These are phyloP conservation scores for Carduelis carduelis DNA, from an alignment of 2,797 vertebrate genomes.

Conservation along the genomic window DNA sequence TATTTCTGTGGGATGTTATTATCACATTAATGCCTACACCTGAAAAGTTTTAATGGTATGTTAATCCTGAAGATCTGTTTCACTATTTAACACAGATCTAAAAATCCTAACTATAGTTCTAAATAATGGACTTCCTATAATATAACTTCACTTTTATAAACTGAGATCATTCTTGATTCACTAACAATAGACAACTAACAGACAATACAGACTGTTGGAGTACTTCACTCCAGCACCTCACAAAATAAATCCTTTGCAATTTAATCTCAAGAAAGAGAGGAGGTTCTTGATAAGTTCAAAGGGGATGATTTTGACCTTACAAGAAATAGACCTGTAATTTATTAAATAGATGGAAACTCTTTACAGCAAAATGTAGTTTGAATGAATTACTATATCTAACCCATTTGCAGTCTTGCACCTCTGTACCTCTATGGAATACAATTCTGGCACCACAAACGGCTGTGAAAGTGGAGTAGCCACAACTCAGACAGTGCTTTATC, in stretches of 20 bases:
- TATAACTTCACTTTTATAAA: neutral
- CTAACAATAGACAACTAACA: neutral
- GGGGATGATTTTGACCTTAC: neutral
- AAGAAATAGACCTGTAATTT: neutral
- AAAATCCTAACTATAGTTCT: neutral
- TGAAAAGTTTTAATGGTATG: conserved; percentile 2
- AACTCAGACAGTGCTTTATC: neutral
- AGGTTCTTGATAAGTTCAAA: neutral
- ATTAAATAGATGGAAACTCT: conserved; percentile 9
- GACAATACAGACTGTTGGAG: neutral
- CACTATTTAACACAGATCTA: neutral
- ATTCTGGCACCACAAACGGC: neutral
- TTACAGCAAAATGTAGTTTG: neutral
- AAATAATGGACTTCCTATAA: neutral
- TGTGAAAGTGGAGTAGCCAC: neutral
- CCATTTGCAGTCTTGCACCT: neutral
- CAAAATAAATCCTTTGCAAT: neutral
- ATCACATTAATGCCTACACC: neutral
- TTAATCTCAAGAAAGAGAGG: neutral
- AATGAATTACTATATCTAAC: neutral
- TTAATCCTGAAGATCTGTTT: conserved; percentile 1
- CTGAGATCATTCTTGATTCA: neutral
- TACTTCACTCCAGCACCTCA: neutral
- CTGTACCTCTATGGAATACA: neutral
- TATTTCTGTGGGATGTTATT: neutral